A percentile compares a stretch with the other conserved stretches of the same genome.
Conservation (phyloP, 2,888 invertebrate genomes). For the Pterobdella sp. region DNA sequence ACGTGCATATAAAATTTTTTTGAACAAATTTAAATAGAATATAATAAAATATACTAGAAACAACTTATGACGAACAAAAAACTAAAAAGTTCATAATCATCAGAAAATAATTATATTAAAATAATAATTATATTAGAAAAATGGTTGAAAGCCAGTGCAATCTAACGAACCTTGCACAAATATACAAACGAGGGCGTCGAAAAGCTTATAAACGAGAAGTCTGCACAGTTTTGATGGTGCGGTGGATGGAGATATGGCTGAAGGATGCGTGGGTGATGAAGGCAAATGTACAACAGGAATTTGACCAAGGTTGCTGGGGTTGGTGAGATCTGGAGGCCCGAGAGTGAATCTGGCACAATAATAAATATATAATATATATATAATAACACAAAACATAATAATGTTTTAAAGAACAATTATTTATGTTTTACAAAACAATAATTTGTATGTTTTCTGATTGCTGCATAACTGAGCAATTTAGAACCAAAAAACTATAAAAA, state of each 20-base stretch:
- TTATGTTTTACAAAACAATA: too few relatives aligned
- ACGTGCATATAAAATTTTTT: neutral
- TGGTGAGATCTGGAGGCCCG: slow-evolving; percentile 60
- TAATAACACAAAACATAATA: too few relatives aligned
- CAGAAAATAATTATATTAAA: neutral
- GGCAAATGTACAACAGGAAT: slow-evolving; percentile 63
- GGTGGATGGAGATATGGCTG: slow-evolving; percentile 45
- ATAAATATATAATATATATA: neutral
- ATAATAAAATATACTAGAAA: neutral
- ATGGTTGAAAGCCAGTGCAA: neutral
- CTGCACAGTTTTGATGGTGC: slow-evolving; percentile 59
- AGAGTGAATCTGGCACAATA: slow-evolving; percentile 53
- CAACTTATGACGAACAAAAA: neutral
- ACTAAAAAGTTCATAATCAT: neutral
- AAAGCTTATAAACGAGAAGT: slow-evolving; percentile 73
- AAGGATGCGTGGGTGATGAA: slow-evolving; percentile 43
- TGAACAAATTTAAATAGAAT: neutral
- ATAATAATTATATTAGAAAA: neutral
- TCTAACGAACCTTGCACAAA: slow-evolving; percentile 64
- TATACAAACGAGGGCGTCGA: slow-evolving; percentile 77
- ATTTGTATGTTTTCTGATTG: too few relatives aligned
- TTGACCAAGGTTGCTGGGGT: slow-evolving; percentile 57
- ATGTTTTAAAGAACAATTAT: too few relatives aligned
- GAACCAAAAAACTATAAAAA: too few relatives aligned
- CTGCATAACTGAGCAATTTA: too few relatives aligned